Base-by-base conservation (phyloP, 1,140 invertebrate genomes). In the Drosophila nigrodunni region DNA sequence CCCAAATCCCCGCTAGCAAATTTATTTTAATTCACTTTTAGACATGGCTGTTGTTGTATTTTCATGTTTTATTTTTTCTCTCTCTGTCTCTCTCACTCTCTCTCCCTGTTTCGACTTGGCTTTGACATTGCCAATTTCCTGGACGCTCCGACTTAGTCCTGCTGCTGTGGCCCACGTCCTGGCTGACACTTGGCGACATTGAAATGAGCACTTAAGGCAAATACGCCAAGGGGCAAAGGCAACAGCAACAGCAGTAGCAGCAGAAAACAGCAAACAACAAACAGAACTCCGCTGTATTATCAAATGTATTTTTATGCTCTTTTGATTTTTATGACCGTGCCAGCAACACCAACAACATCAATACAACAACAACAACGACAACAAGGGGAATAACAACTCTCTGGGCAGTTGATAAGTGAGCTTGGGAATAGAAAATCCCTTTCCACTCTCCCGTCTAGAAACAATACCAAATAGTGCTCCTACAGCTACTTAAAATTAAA, bases 11-110 rank as follows among this genome's bases (percentile, higher is more conserved):
- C 85, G 85, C 85, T 65, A 88, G 85, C 85, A 88, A 88, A 89
- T 89, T 89, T 89, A 89, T 89, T 89, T 89, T 89, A 89, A 89
- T 89, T 89, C 85, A 88, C 85, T 89, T 88, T 88, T 88, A 81
- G 85, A 89, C 80, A 71, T 74, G 65, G 72, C 77, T 18, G 18
- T 50, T 64, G 65, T 44, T 64, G 61, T 46, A 57, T 76, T 46
- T 57, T 65, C 21, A 61, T 55, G 54, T 54, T 54, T 44, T 34
- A 59, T 25, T 64, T 65, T 34, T 55, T 77, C 11, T 59, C 7
- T 39, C 7, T 39, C 10, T 39, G 3, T 9, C 10, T 43, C 55
- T 61, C 50, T 57, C 57, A 18, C 10, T 10, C 10, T 10, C 10
- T 39, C 10, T 43, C 55, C 57, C 50, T 65, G 49, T 35, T 59